phyloP scores from a whole-genome alignment of 2,797 vertebrate species.

The Dromococcyx pavoninus region DNA sequence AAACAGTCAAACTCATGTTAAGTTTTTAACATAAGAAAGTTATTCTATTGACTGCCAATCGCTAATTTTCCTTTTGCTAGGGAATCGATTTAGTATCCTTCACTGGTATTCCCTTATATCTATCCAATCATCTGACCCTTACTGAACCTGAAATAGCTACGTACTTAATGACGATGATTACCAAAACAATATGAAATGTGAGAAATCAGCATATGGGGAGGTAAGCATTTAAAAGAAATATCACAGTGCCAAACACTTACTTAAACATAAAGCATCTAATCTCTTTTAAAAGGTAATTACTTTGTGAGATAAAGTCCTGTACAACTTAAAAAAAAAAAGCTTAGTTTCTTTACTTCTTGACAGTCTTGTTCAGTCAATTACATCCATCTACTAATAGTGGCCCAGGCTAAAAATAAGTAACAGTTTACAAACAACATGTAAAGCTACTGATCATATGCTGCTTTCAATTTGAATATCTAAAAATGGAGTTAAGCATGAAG shows the following conservation, averaged over 20 bases:
- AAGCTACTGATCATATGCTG: not conserved
- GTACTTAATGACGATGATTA: not conserved
- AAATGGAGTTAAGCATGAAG: not conserved
- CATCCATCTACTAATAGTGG: not conserved
- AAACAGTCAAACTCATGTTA: not conserved
- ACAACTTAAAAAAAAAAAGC: not conserved
- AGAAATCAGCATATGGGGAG: not conserved
- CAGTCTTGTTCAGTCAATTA: not conserved
- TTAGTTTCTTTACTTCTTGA: not conserved
- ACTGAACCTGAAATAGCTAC: not conserved
- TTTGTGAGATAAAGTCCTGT: not conserved
- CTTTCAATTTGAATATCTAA: not conserved
- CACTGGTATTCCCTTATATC: not conserved
- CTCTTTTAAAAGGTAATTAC: not conserved
- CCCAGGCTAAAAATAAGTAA: not conserved
- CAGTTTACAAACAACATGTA: not conserved
- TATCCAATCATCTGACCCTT: not conserved
- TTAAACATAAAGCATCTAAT: not conserved
- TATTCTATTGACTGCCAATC: not conserved
- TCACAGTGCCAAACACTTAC: accelerated
- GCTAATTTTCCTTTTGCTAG: not conserved
- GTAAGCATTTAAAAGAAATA: not conserved
- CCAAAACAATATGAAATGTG: not conserved
- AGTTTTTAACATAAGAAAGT: not conserved
- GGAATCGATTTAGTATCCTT: not conserved